A percentile compares a stretch with the other conserved stretches of the same genome.
Conservation (phyloP, 2,888 invertebrate genomes). For the Amblyteles armatorius region DNA sequence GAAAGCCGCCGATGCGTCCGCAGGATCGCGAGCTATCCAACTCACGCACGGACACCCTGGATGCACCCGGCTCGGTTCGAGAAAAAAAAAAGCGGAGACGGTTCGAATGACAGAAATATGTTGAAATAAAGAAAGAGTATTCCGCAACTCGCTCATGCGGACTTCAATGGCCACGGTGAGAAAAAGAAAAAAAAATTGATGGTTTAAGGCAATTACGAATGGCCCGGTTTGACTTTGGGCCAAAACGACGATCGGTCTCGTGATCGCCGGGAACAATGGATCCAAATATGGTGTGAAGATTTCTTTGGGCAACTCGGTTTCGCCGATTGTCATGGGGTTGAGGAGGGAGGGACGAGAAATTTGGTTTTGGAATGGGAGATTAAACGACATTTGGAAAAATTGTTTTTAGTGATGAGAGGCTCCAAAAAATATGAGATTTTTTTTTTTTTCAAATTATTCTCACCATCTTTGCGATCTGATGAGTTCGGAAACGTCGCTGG, state of each 20-base stretch:
- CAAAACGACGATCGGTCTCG: neutral
- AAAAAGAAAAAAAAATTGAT: neutral
- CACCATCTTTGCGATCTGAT: neutral
- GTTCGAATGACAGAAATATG: neutral
- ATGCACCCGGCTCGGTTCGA: conserved; percentile 3
- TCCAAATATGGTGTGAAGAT: neutral
- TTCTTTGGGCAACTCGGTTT: no score
- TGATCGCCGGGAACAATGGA: neutral
- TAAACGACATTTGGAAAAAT: no score
- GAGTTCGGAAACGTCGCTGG: neutral
- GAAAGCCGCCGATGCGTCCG: conserved; percentile 14
- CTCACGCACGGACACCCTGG: conserved; percentile 25
- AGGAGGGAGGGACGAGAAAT: no score
- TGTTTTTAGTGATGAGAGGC: no score
- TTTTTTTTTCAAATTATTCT: neutral
- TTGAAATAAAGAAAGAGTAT: neutral
- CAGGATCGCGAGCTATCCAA: conserved; percentile 13
- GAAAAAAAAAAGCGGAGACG: neutral
- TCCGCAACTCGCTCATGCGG: no score
- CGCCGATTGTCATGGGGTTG: no score
- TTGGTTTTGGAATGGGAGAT: no score
- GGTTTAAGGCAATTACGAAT: neutral
- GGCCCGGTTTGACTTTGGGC: neutral
- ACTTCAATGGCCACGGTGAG: neutral
- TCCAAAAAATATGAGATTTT: no score